phyloP scores from a whole-genome alignment of 2,797 vertebrate genomes.

The Malacoraja senta region DNA sequence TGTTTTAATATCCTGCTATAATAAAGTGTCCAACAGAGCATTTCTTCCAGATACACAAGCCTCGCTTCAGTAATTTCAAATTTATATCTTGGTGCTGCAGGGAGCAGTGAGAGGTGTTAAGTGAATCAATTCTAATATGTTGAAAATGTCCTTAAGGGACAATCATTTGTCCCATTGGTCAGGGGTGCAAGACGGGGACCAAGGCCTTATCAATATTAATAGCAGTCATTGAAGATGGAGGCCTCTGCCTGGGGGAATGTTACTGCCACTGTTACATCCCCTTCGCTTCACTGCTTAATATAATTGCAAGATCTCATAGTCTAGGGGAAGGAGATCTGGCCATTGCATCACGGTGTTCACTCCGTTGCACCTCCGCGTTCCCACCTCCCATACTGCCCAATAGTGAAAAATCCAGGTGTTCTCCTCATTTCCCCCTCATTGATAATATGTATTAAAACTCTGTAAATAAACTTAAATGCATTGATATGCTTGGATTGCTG shows the following conservation, averaged over 20 bases:
- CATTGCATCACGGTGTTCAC: background rate
- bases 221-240: background rate
- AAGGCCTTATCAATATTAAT: background rate
- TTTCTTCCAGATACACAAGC: too few relatives aligned
- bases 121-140: slow-evolving; percentile 7
- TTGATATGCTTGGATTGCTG: too few relatives aligned
- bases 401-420: too few relatives aligned
- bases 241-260: background rate
- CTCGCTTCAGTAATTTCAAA: background rate
- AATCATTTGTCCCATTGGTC: background rate
- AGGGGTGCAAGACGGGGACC: background rate
- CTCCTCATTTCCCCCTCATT: too few relatives aligned
- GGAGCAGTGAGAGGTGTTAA: background rate
- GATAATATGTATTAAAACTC: too few relatives aligned
- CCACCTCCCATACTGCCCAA: background rate
- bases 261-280: background rate
- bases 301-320: background rate
- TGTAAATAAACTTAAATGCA: too few relatives aligned
- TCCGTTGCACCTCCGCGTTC: background rate
- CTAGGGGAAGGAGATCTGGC: background rate
- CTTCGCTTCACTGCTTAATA: background rate
- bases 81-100: background rate
- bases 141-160: background rate
- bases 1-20: background rate
- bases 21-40: background rate